These are phyloP conservation scores for Cantharis rustica DNA, from an alignment of 2,888 invertebrate species.

Conservation along the genomic window DNA sequence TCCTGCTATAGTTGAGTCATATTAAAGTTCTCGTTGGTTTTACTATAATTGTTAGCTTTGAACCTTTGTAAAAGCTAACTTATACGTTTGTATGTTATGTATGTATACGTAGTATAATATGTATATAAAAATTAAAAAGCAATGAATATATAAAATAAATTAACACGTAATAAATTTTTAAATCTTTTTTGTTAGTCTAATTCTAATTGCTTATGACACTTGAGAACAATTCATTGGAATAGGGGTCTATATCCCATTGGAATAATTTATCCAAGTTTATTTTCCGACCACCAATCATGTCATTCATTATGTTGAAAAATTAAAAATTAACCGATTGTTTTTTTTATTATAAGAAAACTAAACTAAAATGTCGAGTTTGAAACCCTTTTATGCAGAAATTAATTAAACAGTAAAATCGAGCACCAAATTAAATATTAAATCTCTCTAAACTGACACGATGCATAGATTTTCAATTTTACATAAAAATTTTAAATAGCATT, in stretches of 20 bases:
- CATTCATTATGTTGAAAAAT: background rate
- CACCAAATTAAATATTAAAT: background rate
- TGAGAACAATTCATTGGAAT: background rate
- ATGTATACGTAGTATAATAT: too few relatives aligned
- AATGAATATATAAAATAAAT: background rate
- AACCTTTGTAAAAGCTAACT: too few relatives aligned
- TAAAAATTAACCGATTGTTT: background rate
- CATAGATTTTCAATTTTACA: background rate
- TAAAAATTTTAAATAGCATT: background rate
- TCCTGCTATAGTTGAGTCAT: too few relatives aligned
- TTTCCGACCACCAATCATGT: background rate
- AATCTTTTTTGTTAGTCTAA: background rate
- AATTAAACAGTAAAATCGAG: background rate
- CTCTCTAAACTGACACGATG: background rate
- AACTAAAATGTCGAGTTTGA: background rate
- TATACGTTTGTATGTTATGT: too few relatives aligned
- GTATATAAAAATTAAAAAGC: background rate
- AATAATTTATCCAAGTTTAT: background rate
- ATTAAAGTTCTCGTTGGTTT: too few relatives aligned
- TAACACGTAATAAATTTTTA: background rate
- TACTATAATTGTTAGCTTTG: too few relatives aligned
- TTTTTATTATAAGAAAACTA: background rate
- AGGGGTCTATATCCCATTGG: background rate
- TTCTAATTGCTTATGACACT: background rate
- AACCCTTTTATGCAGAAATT: background rate